Percentiles rank a stretch among this genome's conserved stretches.
phyloP scores from a whole-genome alignment of 2,888 invertebrate species.

The Melieria omissa region DNA sequence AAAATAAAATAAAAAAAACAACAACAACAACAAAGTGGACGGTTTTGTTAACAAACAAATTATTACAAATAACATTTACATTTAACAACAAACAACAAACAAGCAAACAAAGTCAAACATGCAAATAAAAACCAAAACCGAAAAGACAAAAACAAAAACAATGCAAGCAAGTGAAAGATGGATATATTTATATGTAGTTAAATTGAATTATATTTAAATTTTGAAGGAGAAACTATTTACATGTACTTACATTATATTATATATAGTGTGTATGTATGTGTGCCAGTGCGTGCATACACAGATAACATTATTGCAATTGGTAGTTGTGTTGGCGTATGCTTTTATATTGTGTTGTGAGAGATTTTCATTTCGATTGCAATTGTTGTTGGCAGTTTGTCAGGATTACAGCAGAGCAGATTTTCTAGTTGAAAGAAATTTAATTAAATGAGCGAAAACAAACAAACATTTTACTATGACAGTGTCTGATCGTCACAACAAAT shows the following conservation, averaged over 20 bases:
- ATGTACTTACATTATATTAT: constrained; percentile 36
- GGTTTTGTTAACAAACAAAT: neutral
- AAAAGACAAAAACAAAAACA: neutral
- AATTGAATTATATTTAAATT: constrained; percentile 45
- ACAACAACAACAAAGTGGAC: neutral
- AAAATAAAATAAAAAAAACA: neutral
- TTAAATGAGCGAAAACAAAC: no score
- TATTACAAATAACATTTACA: neutral
- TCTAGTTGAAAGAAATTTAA: no score
- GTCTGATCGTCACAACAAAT: no score
- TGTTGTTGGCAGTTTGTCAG: no score
- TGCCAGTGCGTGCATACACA: constrained; percentile 20
- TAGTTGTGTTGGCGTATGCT: no score
- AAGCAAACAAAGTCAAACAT: neutral
- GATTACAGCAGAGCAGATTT: no score
- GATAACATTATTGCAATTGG: neutral
- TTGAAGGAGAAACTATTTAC: constrained; percentile 43
- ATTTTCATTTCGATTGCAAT: no score
- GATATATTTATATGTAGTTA: constrained; percentile 44
- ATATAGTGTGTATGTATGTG: constrained; percentile 5
- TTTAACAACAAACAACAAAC: neutral
- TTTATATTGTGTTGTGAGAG: no score
- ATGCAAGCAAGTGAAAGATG: neutral
- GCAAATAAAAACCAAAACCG: constrained; percentile 6
- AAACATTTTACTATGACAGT: no score